Percentiles rank a stretch among this genome's conserved stretches.
Evolutionary conservation across 1,140 invertebrate genomes (phyloP).

Genomic region (Pseudomyrmex gracilis): DNA sequence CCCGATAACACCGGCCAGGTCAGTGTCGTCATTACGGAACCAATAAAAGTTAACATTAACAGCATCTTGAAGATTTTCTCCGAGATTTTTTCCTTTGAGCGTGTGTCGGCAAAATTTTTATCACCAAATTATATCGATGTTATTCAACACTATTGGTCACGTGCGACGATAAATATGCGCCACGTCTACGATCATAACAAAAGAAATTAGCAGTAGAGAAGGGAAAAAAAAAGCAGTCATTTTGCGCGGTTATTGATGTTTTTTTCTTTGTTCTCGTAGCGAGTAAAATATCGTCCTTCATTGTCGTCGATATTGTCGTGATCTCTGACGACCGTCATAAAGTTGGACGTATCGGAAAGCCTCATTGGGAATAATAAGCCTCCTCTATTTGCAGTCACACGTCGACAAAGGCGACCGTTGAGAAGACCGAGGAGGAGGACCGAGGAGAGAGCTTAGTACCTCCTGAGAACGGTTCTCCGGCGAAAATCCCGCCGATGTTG

Average conservation of each 20-base stretch:
- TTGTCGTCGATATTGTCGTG: conserved; percentile 13
- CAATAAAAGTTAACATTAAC: no score
- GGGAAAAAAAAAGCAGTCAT: no score
- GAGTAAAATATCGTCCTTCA: conserved; percentile 32
- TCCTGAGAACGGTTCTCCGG: conserved; percentile 69
- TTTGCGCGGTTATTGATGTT: background rate
- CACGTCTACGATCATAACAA: no score
- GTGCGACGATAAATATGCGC: no score
- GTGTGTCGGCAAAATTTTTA: no score
- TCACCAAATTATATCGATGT: no score
- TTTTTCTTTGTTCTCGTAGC: background rate
- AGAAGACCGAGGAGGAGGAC: conserved; percentile 74
- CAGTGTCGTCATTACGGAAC: conserved; percentile 76
- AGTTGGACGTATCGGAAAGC: background rate
- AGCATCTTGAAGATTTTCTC: no score
- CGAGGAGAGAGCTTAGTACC: conserved; percentile 65
- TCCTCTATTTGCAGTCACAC: conserved; percentile 71
- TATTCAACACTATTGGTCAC: no score
- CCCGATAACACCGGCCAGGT: conserved; percentile 81
- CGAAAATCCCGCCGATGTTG: conserved; percentile 73
- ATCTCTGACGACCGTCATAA: background rate
- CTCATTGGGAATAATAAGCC: conserved; percentile 52
- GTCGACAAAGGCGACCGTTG: conserved; percentile 74
- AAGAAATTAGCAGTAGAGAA: no score
- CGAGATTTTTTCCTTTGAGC: background rate